Conservation (phyloP, 1,140 invertebrate genomes). For the Diuraphis noxia region DNA sequence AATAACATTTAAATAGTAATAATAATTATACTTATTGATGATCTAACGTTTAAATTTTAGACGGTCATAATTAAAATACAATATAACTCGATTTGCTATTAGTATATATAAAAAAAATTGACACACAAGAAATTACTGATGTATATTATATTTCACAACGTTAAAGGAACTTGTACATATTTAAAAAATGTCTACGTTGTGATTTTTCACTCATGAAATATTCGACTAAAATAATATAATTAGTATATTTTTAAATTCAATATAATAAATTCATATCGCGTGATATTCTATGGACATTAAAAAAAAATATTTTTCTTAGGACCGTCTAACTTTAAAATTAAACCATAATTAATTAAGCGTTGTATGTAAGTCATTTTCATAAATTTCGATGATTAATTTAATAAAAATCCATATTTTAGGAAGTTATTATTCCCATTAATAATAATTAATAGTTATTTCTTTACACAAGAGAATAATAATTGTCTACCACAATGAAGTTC, state of each 20-base stretch:
- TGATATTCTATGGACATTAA: background rate
- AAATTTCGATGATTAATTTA: background rate
- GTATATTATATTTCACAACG: background rate
- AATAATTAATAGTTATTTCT: conserved; percentile 5
- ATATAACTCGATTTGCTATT: too few relatives aligned
- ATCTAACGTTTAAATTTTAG: background rate
- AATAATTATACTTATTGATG: background rate
- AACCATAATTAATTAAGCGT: background rate
- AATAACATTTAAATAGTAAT: background rate
- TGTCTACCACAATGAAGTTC: background rate
- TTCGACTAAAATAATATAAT: background rate
- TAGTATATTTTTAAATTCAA: background rate
- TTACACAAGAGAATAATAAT: background rate
- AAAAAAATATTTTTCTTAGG: background rate
- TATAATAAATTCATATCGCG: background rate
- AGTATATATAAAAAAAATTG: background rate
- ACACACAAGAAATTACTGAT: background rate
- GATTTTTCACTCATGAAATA: background rate
- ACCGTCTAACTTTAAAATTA: background rate
- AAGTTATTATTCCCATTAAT: background rate
- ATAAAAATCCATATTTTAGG: background rate
- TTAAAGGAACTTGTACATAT: background rate
- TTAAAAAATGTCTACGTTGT: background rate
- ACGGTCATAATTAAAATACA: background rate
- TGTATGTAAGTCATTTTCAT: background rate